These are phyloP conservation scores for Embiotoca jacksoni DNA, from an alignment of 2,113 vertebrate genomes.

Conservation along the genomic window DNA sequence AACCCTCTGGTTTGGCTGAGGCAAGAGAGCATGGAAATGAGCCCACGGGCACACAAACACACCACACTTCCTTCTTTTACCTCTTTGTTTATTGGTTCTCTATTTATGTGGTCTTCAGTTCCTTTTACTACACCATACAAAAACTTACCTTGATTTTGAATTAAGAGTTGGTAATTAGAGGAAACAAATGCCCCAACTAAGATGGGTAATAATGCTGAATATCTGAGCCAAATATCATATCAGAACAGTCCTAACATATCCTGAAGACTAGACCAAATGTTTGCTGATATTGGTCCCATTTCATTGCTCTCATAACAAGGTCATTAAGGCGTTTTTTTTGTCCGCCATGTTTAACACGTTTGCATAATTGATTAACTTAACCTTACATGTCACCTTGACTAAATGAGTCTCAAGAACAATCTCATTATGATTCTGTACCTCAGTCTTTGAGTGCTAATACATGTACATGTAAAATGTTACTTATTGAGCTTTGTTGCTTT, in stretches of 20 bases:
- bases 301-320: not conserved
- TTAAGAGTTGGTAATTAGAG: too few relatives aligned
- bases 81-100: not conserved
- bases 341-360: not conserved
- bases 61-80: not conserved
- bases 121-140: too few relatives aligned
- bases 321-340: not conserved
- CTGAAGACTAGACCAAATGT: not conserved
- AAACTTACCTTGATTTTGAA: too few relatives aligned
- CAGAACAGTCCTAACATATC: too few relatives aligned
- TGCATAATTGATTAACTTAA: constrained; percentile 33
- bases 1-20: constrained; percentile 22
- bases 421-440: constrained; percentile 4
- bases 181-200: too few relatives aligned
- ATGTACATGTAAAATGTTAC: too few relatives aligned
- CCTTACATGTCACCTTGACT: constrained; percentile 27
- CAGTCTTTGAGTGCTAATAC: not conserved
- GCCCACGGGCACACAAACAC: constrained; percentile 3
- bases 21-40: constrained; percentile 5
- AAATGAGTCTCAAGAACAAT: not conserved
- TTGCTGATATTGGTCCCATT: not conserved
- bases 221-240: too few relatives aligned
- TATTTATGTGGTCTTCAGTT: not conserved
- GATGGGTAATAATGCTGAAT: too few relatives aligned
- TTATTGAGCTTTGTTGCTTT: too few relatives aligned